Evolutionary conservation across 2,888 invertebrate species (phyloP).

Genomic region (Ophioninae sp.): DNA sequence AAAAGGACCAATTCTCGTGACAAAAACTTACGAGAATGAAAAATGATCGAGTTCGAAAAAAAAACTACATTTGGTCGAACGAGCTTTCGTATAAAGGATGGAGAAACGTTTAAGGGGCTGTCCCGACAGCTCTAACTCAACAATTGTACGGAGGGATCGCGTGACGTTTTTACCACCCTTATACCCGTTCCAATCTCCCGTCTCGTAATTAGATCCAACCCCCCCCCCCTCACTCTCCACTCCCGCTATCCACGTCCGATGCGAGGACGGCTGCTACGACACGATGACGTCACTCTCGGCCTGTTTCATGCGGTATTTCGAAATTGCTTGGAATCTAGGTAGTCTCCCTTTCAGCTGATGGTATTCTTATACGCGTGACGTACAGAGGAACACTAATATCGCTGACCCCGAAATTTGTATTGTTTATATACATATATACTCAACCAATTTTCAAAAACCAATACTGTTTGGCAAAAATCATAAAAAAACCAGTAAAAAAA

Average conservation of each 20-base stretch:
- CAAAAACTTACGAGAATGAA: neutral
- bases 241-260: constrained; percentile 15
- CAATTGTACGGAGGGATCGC: constrained; percentile 36
- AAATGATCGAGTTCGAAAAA: neutral
- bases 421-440: neutral
- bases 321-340: constrained; percentile 26
- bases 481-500: too few species aligned
- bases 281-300: constrained; percentile 46
- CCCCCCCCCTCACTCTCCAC: neutral
- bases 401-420: neutral
- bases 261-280: constrained; percentile 20
- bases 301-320: constrained; percentile 39
- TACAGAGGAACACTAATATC: neutral
- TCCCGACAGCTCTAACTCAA: constrained; percentile 16
- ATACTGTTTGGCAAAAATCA: too few species aligned
- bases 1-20: neutral
- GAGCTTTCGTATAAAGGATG: neutral
- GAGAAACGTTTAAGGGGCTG: neutral
- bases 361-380: constrained; percentile 15
- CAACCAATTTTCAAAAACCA: too few species aligned
- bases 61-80: neutral
- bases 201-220: constrained; percentile 51
- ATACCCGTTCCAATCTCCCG: constrained; percentile 24
- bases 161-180: constrained; percentile 41
- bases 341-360: constrained; percentile 25